These are phyloP conservation scores for Coleophora flavipennella DNA, from an alignment of 2,888 invertebrate genomes.

Conservation along the genomic window DNA sequence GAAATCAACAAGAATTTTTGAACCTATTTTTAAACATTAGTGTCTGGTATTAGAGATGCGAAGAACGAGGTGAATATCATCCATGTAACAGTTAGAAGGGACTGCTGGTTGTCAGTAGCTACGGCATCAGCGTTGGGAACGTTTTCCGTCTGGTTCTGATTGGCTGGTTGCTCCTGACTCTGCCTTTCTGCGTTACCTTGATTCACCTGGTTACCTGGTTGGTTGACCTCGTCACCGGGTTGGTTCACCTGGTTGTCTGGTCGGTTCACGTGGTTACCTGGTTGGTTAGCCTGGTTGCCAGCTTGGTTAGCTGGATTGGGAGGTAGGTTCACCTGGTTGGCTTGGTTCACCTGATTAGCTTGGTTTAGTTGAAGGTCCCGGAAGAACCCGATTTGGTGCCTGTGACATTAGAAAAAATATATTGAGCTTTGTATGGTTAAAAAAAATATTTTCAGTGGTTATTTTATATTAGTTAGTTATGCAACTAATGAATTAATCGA, in stretches of 20 bases:
- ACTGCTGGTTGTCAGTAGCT: slow-evolving; percentile 35
- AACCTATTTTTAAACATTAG: slow-evolving; percentile 52
- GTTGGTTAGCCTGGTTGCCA: neutral
- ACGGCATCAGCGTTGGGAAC: slow-evolving; percentile 5
- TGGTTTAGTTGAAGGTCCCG: slow-evolving; percentile 68
- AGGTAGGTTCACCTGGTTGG: neutral
- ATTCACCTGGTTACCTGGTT: neutral
- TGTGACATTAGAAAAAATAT: slow-evolving; percentile 28
- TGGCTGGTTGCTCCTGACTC: neutral
- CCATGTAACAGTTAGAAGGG: slow-evolving; percentile 83
- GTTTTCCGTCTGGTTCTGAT: slow-evolving; percentile 6
- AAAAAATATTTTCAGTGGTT: too few species aligned
- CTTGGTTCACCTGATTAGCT: slow-evolving; percentile 1
- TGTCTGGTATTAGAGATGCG: slow-evolving; percentile 93
- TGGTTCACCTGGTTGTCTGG: neutral
- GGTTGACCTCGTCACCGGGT: neutral
- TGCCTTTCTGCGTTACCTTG: neutral
- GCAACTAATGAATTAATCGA: too few species aligned
- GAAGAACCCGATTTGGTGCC: slow-evolving; percentile 84
- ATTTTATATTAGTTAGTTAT: too few species aligned
- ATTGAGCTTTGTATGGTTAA: too few species aligned
- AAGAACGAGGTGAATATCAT: slow-evolving; percentile 95
- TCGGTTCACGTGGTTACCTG: neutral
- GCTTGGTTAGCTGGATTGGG: neutral
- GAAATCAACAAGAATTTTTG: neutral